These are phyloP conservation scores for Asobara japonica DNA, from an alignment of 1,140 invertebrate species.

Conservation along the genomic window DNA sequence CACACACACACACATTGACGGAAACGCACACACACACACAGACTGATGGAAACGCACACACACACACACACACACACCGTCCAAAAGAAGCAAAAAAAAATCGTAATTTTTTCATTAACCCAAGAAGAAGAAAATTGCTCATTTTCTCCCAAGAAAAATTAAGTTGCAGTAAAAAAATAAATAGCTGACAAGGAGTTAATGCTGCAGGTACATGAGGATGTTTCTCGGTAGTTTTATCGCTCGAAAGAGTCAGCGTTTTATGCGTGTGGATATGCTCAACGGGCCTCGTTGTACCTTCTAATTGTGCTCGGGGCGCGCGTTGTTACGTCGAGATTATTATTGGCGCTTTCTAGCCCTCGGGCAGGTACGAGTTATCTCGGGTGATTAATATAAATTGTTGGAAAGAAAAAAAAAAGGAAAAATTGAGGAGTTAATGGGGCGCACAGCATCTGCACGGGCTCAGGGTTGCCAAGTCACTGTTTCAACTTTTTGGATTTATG, in stretches of 20 bases:
- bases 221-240: not conserved
- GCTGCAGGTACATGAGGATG: not conserved
- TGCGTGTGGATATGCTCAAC: not conserved
- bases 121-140: too few relatives aligned
- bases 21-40: too few relatives aligned
- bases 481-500: too few relatives aligned
- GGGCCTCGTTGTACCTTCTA: not conserved
- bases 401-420: not conserved
- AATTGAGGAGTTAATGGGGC: not conserved
- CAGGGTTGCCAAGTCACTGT: too few relatives aligned
- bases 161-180: not conserved
- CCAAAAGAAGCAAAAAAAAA: too few relatives aligned
- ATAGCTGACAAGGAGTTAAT: not conserved
- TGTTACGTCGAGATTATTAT: not conserved
- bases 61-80: too few relatives aligned
- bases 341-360: slow-evolving; percentile 5
- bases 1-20: too few relatives aligned
- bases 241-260: not conserved
- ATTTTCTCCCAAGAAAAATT: too few relatives aligned
- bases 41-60: too few relatives aligned
- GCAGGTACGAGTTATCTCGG: not conserved
- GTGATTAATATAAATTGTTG: not conserved
- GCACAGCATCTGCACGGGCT: too few relatives aligned
- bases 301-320: not conserved
- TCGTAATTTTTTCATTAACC: too few relatives aligned